Base-by-base conservation (phyloP, 2,888 invertebrate genomes). In the Drosophila lacicola region DNA sequence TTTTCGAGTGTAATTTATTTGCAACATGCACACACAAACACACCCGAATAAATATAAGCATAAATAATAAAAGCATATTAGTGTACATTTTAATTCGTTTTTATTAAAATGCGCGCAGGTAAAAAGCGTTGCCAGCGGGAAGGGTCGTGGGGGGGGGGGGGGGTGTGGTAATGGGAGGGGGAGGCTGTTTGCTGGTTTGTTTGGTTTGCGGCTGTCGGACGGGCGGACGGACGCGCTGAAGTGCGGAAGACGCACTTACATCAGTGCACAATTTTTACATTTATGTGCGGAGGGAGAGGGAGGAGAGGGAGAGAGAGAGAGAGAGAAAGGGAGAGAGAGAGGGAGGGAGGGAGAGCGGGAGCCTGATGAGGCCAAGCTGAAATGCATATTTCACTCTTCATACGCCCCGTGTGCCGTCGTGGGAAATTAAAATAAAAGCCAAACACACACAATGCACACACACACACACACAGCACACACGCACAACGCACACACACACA, bases 261-360 rank as follows among this genome's bases (percentile, higher is more conserved):
- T 86, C 88, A 78, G 70, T 89, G 85, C 89, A 89, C 85, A 89
- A 86, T 89, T 82, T 82, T 82, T 70, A 82, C 82, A 82, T 88
- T 82, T 88, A 82, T 70, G 73, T 73, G 51, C 19, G 75, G 85
- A 81, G 67, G 70, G 71, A 79, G 67, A 68, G n/a, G n/a, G 70
- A 63, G 17, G 78, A 61, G 66, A 45, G 74, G 21, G 37, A 36
- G 44, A 21, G 6, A 57, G 36, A 36, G 39, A n/a, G 44, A 4
- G 41, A 47, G 14, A 2, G 11, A 13, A 25, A 13, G 10, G n/a
- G 13, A 33, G n/a, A 49, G 39, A 49, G 11, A 36, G 37, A 13
- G 25, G 21, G 29, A 25, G 56, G 17, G 14, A 45, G 41, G 10
- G 14, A 42, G 37, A 17, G 45, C 10, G 21, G 0, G 8, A 34